A percentile compares a stretch with the other conserved stretches of the same genome.
These are phyloP conservation scores for Lepidurus arcticus DNA, from an alignment of 1,140 invertebrate species.

Conservation along the genomic window DNA sequence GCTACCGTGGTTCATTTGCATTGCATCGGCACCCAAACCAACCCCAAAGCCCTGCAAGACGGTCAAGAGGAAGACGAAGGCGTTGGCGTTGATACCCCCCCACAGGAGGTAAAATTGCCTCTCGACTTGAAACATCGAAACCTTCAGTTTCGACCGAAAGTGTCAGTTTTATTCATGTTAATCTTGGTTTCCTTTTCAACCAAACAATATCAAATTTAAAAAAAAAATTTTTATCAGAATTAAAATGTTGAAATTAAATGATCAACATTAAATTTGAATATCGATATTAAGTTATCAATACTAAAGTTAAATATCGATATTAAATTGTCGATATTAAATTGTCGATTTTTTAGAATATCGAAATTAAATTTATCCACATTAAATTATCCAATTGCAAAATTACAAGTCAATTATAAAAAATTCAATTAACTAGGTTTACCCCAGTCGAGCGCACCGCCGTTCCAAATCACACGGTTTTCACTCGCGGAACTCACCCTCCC, in stretches of 20 bases:
- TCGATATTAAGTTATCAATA: neutral
- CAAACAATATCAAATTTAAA: no score
- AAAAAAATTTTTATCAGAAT: no score
- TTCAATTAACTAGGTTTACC: neutral
- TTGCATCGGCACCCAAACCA: conserved; percentile 32
- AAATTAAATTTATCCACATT: neutral
- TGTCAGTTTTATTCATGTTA: neutral
- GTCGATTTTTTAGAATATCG: neutral
- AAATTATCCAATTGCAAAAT: neutral
- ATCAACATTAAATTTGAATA: neutral
- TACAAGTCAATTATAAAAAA: neutral
- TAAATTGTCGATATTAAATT: neutral
- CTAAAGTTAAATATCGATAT: neutral
- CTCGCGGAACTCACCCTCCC: neutral
- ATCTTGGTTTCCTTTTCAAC: neutral
- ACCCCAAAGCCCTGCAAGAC: neutral
- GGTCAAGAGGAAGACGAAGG: conserved; percentile 21
- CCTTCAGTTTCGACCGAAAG: neutral
- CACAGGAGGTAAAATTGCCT: neutral
- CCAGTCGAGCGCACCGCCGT: neutral
- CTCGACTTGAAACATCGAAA: neutral
- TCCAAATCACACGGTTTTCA: conserved; percentile 1
- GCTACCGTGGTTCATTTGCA: conserved; percentile 31
- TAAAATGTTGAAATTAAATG: no score
- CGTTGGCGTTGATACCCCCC: conserved; percentile 28